These are phyloP conservation scores for Danaus plexippus DNA, from an alignment of 1,140 invertebrate genomes.

Conservation along the genomic window DNA sequence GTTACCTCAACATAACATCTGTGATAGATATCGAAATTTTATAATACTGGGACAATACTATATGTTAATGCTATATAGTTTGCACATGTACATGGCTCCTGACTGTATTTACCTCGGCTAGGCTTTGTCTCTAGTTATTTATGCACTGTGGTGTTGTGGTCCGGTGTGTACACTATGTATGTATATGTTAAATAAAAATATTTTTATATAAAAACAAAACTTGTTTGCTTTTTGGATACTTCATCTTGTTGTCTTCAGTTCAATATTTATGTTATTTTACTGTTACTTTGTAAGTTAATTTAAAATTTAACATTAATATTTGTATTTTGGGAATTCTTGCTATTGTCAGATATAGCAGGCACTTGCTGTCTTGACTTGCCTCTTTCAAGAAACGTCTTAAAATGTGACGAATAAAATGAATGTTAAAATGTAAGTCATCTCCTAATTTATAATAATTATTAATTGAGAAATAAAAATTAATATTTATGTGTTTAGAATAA, in stretches of 20 bases:
- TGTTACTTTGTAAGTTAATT: too few species aligned
- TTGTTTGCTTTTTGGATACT: too few species aligned
- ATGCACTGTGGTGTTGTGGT: slow-evolving; percentile 31
- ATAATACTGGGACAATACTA: slow-evolving; percentile 26
- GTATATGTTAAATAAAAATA: slow-evolving; percentile 47
- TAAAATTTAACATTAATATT: too few species aligned
- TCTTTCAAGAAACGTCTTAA: too few species aligned
- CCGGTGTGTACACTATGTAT: slow-evolving; percentile 48
- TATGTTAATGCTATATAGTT: slow-evolving; percentile 27
- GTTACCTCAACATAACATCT: slow-evolving; percentile 29
- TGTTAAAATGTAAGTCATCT: too few species aligned
- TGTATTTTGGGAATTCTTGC: too few species aligned
- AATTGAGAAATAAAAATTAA: too few species aligned
- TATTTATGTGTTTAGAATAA: too few species aligned
- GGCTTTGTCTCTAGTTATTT: slow-evolving; percentile 29
- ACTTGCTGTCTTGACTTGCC: too few species aligned
- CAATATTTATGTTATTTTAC: background rate
- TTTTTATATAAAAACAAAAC: slow-evolving; percentile 36
- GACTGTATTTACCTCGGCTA: slow-evolving; percentile 33
- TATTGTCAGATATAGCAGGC: too few species aligned
- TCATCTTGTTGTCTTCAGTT: slow-evolving; percentile 24
- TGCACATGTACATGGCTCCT: slow-evolving; percentile 32
- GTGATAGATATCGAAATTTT: slow-evolving; percentile 41
- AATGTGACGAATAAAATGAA: too few species aligned
- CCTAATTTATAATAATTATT: too few species aligned